Evolutionary conservation across 2,113 vertebrate genomes (phyloP).

Genomic region (Coptodon rendalli): DNA sequence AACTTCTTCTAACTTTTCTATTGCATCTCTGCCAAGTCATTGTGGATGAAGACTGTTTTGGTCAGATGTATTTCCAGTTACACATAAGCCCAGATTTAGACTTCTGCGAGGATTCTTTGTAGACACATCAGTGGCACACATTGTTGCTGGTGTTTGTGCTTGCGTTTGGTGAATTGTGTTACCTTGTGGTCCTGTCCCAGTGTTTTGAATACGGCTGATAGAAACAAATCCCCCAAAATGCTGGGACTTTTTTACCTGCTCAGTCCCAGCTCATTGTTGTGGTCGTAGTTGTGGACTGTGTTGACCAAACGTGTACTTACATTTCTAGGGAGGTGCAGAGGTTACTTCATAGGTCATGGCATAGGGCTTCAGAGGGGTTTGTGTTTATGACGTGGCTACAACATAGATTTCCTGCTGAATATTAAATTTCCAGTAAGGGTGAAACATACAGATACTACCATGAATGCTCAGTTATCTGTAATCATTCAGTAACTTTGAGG

Average conservation of each 20-base stretch:
- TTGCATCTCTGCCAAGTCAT: background rate
- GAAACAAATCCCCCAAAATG: background rate
- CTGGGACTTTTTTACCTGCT: background rate
- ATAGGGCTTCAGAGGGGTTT: background rate
- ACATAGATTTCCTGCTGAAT: background rate
- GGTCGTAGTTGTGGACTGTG: background rate
- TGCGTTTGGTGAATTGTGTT: background rate
- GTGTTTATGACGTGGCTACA: background rate
- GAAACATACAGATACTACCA: background rate
- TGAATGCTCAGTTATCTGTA: background rate
- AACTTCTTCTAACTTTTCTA: background rate
- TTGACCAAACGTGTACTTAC: background rate
- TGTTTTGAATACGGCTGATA: background rate
- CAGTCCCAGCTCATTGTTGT: background rate
- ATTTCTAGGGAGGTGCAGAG: background rate
- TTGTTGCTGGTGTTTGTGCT: background rate
- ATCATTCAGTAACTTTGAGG: background rate
- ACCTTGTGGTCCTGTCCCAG: background rate
- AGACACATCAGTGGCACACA: background rate
- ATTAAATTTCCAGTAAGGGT: background rate
- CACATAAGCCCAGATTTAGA: background rate
- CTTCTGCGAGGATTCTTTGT: background rate
- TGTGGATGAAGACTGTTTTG: background rate
- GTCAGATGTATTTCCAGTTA: background rate
- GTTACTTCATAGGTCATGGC: background rate